phyloP scores from a whole-genome alignment of 2,888 invertebrate species.

The Flexamia atlantica region DNA sequence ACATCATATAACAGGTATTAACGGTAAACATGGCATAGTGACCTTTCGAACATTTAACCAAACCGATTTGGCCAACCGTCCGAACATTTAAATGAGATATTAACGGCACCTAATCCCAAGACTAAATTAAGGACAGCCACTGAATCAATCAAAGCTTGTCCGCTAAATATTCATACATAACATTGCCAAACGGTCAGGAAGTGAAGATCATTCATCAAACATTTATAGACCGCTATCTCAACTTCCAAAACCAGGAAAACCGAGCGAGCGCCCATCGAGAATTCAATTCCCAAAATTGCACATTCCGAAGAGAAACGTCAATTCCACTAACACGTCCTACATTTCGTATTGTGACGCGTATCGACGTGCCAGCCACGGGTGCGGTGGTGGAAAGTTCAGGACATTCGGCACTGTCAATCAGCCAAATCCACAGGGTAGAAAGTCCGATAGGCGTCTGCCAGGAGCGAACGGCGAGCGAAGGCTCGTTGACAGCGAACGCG shows the following conservation, averaged over 20 bases:
- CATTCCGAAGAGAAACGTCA: not conserved
- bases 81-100: too few species aligned
- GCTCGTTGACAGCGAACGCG: not conserved
- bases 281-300: not conserved
- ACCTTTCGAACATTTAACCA: too few species aligned
- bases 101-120: too few species aligned
- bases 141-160: too few species aligned
- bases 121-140: too few species aligned
- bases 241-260: not conserved
- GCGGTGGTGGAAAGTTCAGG: not conserved
- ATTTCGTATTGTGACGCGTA: not conserved
- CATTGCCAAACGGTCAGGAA: too few species aligned
- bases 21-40: too few species aligned
- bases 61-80: too few species aligned
- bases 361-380: not conserved
- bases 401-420: conserved; percentile 21
- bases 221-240: too few species aligned
- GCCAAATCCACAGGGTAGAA: conserved; percentile 14
- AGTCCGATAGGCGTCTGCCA: not conserved
- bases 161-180: too few species aligned
- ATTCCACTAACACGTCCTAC: not conserved
- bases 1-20: too few species aligned
- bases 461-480: not conserved
- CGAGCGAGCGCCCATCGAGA: not conserved
- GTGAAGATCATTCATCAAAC: too few species aligned